Percentiles rank a stretch among this genome's conserved stretches.
Evolutionary conservation across 2,797 vertebrate genomes (phyloP).

Genomic region (Amblyopsis hoosieri): DNA sequence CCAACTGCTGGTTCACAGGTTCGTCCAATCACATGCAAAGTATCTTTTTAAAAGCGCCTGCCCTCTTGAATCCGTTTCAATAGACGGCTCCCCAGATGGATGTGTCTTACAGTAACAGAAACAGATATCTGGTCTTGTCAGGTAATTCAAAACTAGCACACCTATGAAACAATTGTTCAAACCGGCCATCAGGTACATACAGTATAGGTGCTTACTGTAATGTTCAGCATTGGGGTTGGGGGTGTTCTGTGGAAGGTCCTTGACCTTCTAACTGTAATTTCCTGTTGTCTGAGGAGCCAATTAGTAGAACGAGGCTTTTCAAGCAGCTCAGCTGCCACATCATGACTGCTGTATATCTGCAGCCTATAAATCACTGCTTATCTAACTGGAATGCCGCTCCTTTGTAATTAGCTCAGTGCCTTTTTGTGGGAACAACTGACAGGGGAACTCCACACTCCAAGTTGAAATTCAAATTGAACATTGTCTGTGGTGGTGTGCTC

Average conservation of each 20-base stretch:
- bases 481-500: constrained; percentile 32
- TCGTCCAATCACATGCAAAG: no score
- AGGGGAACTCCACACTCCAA: constrained; percentile 21
- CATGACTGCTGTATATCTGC: constrained; percentile 18
- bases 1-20: no score
- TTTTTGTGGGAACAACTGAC: constrained; percentile 33
- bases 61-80: no score
- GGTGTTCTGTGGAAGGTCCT: constrained; percentile 45
- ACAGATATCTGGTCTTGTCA: no score
- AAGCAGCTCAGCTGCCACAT: constrained; percentile 40
- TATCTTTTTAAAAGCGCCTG: no score
- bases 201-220: no score
- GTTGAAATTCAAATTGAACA: constrained; percentile 37
- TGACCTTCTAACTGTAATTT: constrained; percentile 45
- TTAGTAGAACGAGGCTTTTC: constrained; percentile 35
- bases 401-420: constrained; percentile 51
- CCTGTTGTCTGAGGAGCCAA: constrained; percentile 38
- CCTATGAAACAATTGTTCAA: no score
- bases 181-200: no score
- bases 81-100: no score
- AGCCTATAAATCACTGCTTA: constrained; percentile 52
- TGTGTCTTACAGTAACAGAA: no score
- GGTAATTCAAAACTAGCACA: no score
- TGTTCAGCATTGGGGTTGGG: no score
- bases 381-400: constrained; percentile 44